Base-by-base conservation (phyloP, 2,113 vertebrate genomes). In the Calidris pygmaea region DNA sequence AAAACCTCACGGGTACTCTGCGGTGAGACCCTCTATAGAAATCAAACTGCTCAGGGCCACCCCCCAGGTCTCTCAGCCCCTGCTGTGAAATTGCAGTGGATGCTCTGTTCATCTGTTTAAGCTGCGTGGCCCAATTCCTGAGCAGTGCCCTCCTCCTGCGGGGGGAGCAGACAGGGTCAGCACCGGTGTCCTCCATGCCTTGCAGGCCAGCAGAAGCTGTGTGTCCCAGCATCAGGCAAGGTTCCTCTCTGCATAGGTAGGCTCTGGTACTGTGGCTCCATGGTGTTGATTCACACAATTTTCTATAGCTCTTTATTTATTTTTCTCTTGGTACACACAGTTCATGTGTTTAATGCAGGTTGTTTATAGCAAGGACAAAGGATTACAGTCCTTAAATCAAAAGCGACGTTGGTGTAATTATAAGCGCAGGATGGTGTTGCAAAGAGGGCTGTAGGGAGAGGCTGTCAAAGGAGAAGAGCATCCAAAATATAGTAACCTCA, bases 371-470 rank as follows among this genome's bases (percentile, higher is more conserved):
- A 48, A 89, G 96, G 95, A 96, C 96, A 96, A 95, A 96, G 87
- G 95, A 98, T 97, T 94, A 76, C 92, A 97, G 97, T 97, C 96
- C 94, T 87, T 98, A 97, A 98, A 97, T 98, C 97, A 97, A 93
- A 95, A 94, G 85, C 58, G 41, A 72, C 18, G 37, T 75, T 90
- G 91, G 93, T 96, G 96, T 97, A 97, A 97, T 98, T 97, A 97
- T 97, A 95, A 96, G 94, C 21, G 21, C 56, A 55, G 92, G 90
- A 89, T 96, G 80, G 59, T 81, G 77, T 91, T 87, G 83, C 91
- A 91, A 96, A 96, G 93, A 95, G 96, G 94, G 91, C 96, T 97
- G 72, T 79, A 79, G 96, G 97, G 96, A 97, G 93, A 97, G 86
- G 81, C 91, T 97, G 97, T 97, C 95, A 96, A 50, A 97, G 67